Conservation (phyloP, 2,888 invertebrate genomes). For the Tupiocoris notatus region DNA sequence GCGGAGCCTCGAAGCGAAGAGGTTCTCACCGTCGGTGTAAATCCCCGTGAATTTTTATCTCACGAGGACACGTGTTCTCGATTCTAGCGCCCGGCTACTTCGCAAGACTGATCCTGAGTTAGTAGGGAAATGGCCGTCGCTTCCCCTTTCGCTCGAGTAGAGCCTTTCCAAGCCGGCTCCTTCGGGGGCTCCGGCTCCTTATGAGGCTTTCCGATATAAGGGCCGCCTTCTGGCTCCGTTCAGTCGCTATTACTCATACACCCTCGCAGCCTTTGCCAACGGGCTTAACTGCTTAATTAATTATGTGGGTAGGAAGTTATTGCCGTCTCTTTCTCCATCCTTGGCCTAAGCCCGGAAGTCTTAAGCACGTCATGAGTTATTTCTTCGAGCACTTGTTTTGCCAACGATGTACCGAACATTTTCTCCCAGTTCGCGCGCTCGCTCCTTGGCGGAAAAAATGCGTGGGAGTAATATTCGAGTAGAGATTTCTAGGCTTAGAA, state of each 20-base stretch:
- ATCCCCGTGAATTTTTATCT: slow-evolving; percentile 35
- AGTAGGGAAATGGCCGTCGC: slow-evolving; percentile 15
- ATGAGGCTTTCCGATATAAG: slow-evolving; percentile 30
- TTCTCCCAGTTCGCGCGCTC: too few species aligned
- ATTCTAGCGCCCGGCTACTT: neutral
- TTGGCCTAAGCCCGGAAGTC: neutral
- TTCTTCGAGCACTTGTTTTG: neutral
- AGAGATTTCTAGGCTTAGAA: too few species aligned
- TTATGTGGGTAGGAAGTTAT: slow-evolving; percentile 37
- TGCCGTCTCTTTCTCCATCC: slow-evolving; percentile 14
- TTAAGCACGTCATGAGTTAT: neutral
- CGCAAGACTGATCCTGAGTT: slow-evolving; percentile 34
- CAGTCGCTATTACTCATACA: slow-evolving; percentile 12
- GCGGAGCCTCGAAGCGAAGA: neutral
- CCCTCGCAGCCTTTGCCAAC: slow-evolving; percentile 3
- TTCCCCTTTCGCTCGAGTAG: too few species aligned
- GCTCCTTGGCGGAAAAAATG: too few species aligned
- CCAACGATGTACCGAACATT: neutral
- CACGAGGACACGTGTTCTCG: slow-evolving; percentile 26
- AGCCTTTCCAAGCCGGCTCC: too few species aligned
- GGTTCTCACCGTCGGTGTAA: neutral
- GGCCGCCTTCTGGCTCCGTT: neutral
- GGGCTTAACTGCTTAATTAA: slow-evolving; percentile 41
- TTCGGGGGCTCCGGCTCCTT: slow-evolving; percentile 7
- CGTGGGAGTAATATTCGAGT: too few species aligned